These are phyloP conservation scores for Oscheius myriophilus DNA, from an alignment of 2,888 invertebrate species.

Conservation along the genomic window DNA sequence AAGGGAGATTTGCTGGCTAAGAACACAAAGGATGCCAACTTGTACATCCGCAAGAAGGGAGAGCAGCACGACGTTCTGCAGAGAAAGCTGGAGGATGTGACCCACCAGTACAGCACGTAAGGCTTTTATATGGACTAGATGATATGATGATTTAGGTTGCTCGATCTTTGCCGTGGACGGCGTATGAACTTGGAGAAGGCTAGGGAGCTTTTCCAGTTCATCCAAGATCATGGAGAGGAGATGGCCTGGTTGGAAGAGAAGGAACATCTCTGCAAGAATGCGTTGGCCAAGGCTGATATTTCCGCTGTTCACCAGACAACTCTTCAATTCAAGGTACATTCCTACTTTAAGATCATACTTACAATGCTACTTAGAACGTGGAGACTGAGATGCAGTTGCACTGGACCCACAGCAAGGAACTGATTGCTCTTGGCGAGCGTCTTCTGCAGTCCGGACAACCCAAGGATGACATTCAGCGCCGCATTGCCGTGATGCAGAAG, in stretches of 20 bases:
- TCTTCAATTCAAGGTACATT: slow-evolving; percentile 86
- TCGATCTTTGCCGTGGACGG: slow-evolving; percentile 81
- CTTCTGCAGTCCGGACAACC: slow-evolving; percentile 56
- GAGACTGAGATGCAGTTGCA: slow-evolving; percentile 84
- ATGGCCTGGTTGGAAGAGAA: slow-evolving; percentile 96
- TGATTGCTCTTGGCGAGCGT: slow-evolving; percentile 68
- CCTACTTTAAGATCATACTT: not conserved
- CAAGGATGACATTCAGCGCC: slow-evolving; percentile 47
- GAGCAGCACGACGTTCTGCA: slow-evolving; percentile 78
- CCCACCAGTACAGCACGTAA: slow-evolving; percentile 81
- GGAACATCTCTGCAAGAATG: slow-evolving; percentile 86
- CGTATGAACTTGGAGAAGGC: slow-evolving; percentile 88
- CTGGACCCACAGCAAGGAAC: slow-evolving; percentile 72
- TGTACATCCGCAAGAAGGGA: slow-evolving; percentile 65
- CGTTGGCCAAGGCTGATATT: slow-evolving; percentile 91
- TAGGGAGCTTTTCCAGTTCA: slow-evolving; percentile 90
- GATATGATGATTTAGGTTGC: slow-evolving; percentile 73
- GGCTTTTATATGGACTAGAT: not conserved
- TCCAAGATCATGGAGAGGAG: slow-evolving; percentile 94
- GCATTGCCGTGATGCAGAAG: slow-evolving; percentile 47
- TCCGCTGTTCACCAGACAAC: slow-evolving; percentile 87
- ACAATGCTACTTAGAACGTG: slow-evolving; percentile 73
- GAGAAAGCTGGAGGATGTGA: slow-evolving; percentile 81
- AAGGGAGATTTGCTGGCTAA: slow-evolving; percentile 63
- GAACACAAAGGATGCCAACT: slow-evolving; percentile 52